Evolutionary conservation across 2,888 invertebrate species (phyloP), one percentile per base, ranked within the genome.

Genomic region (Mythimna lalbum): DNA sequence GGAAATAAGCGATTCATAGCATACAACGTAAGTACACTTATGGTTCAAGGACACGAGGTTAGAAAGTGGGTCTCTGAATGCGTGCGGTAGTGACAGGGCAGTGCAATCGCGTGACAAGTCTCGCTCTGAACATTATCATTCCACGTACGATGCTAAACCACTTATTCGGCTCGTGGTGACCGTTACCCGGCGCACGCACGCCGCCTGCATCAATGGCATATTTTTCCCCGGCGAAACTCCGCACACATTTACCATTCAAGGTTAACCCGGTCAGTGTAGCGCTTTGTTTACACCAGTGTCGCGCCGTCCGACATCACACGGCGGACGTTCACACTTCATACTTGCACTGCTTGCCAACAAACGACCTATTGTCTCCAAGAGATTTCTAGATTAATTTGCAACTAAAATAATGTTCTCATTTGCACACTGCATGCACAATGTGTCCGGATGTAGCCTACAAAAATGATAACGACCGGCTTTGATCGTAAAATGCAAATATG

Each of bases 141-240:
- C 95, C 91, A 91, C 90, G 92, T 94, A 94, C 94, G 92, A 92
- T 88, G 92, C 89, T 94, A 94, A 95, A 95, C 92, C 93, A 93
- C 95, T 95, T 95, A 95, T 95, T 95, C 95, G 95, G 95, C 91
- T 90, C 89, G 92, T 88, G 89, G 90, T 90, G 93, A 94, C 95
- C 96, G 95, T 95, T 95, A 96, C 89, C 90, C 91, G 91, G 85
- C 90, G 92, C 95, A 95, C 94, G 95, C 95, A 95, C 94, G 91
- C 91, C 84, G 91, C 90, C 90, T 94, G 95, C 95, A 94, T 95
- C 95, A 95, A 95, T 95, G 95, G 93, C 94, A 95, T 93, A 95
- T 95, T 95, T 96, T 95, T 95, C 93, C 93, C 89, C 89, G 87
- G 94, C 93, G 93, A 94, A 95, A 95, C 94, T 94, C 90, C 87